These are phyloP conservation scores for Holothuria scabra DNA, from an alignment of 53 echinoderm and acorn worm species.

Conservation along the genomic window DNA sequence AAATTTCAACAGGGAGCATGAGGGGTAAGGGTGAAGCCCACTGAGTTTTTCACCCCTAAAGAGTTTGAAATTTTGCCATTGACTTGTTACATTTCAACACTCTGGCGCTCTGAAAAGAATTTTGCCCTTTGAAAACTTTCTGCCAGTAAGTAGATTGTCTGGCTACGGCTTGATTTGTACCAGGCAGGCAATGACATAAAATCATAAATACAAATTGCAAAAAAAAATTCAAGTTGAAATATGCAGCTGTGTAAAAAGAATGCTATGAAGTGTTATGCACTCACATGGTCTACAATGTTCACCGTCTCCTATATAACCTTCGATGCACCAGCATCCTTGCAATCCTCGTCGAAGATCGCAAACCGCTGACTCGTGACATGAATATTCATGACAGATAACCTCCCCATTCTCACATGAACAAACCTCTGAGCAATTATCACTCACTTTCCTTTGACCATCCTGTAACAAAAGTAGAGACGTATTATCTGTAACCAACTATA, in stretches of 20 bases:
- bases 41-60: no score
- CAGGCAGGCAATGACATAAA: not conserved
- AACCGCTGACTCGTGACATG: slow-evolving; percentile 19
- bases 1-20: no score
- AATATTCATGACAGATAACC: slow-evolving; percentile 15
- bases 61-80: no score
- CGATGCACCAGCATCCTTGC: slow-evolving; percentile 17
- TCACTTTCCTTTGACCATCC: slow-evolving; percentile 8
- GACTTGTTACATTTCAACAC: no score
- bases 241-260: not conserved
- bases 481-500: not conserved
- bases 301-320: slow-evolving; percentile 26
- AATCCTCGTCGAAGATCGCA: slow-evolving; percentile 10
- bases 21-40: no score
- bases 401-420: slow-evolving; percentile 17
- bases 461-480: not conserved
- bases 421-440: slow-evolving; percentile 10
- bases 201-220: not conserved
- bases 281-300: slow-evolving; percentile 26
- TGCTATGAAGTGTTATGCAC: not conserved
- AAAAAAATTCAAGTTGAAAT: not conserved
- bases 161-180: no score
- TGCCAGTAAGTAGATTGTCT: no score
- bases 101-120: no score
- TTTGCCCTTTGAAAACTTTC: no score